Percentiles rank a stretch among this genome's conserved stretches.
phyloP scores from a whole-genome alignment of 2,888 invertebrate genomes.

The Tetramorium bicarinatum region DNA sequence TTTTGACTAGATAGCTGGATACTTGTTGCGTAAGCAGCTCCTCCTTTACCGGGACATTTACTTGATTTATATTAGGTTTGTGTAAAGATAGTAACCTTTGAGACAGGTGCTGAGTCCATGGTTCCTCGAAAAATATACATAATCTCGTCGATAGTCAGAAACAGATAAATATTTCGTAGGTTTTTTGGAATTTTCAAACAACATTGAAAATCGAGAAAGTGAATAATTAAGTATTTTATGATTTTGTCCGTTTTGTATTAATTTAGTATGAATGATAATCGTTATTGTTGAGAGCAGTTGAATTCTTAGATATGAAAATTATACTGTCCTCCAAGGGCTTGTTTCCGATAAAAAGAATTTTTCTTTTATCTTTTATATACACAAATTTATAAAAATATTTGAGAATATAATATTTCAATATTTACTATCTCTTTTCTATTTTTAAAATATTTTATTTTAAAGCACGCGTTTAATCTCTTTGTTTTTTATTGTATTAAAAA shows the following conservation, averaged over 20 bases:
- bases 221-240: conserved; percentile 9
- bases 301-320: background rate
- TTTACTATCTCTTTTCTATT: background rate
- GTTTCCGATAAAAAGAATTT: background rate
- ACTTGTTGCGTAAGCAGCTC: conserved; percentile 7
- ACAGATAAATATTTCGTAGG: background rate
- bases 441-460: background rate
- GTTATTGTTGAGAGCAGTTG: background rate
- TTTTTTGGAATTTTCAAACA: background rate
- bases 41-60: conserved; percentile 63
- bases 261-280: conserved; percentile 11
- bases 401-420: background rate
- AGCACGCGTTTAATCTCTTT: background rate
- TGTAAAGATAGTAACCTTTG: conserved; percentile 37
- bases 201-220: background rate
- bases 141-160: background rate
- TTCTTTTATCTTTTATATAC: background rate
- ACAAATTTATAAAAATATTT: conserved; percentile 3
- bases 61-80: conserved; percentile 77
- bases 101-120: background rate
- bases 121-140: background rate
- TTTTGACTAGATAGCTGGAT: background rate
- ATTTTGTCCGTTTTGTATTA: background rate
- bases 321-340: background rate
- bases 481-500: background rate